Evolutionary conservation across 2,113 vertebrate genomes (phyloP).

Genomic region (Xenopus tropicalis): DNA sequence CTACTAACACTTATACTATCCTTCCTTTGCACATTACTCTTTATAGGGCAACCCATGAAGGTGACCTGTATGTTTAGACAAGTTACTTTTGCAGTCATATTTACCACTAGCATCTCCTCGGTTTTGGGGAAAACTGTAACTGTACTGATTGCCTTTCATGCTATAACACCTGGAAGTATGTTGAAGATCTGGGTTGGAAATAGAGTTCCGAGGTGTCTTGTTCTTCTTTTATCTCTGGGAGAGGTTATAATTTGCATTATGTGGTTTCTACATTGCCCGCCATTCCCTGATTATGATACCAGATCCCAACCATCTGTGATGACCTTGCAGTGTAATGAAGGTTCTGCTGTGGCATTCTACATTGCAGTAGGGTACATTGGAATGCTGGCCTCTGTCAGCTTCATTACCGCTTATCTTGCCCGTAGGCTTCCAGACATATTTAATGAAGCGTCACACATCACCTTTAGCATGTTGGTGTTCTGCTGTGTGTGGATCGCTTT

Average conservation of each 20-base stretch:
- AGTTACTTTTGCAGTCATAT: not conserved
- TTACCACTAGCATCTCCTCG: not conserved
- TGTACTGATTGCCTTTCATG: not conserved
- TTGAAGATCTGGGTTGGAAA: not conserved
- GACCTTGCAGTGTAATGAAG: not conserved
- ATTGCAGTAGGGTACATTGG: not conserved
- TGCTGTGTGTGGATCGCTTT: constrained; percentile 3
- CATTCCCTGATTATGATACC: constrained; percentile 3
- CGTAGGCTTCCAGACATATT: not conserved
- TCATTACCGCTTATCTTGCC: constrained; percentile 1
- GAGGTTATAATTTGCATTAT: not conserved
- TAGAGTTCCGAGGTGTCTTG: not conserved
- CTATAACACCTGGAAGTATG: not conserved
- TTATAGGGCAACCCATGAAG: not conserved
- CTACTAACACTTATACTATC: not conserved
- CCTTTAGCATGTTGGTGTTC: constrained; percentile 15
- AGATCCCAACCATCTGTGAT: constrained; percentile 1
- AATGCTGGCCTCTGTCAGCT: not conserved
- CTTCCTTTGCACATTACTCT: not conserved
- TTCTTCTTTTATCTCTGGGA: not conserved
- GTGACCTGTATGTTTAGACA: constrained; percentile 5
- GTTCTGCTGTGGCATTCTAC: not conserved
- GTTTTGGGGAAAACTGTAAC: not conserved
- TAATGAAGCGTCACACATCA: constrained; percentile 6
- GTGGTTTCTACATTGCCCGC: not conserved